Percentiles rank a stretch among this genome's conserved stretches.
Conservation (phyloP, 1,140 invertebrate species). For the Lepidurus apus region DNA sequence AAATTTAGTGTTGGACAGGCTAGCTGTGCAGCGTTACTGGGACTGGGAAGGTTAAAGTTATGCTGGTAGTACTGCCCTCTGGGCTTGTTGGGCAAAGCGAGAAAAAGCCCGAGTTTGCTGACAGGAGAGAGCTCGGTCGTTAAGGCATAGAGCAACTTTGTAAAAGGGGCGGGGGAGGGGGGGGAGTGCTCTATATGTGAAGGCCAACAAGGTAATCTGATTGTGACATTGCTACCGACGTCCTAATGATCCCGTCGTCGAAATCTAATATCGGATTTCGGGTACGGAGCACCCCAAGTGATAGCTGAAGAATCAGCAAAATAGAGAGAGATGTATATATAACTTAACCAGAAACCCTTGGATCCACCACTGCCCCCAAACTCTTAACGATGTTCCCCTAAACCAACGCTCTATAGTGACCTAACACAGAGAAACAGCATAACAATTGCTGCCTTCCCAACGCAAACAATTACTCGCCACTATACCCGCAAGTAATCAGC, state of each 20-base stretch:
- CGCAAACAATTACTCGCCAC: too few relatives aligned
- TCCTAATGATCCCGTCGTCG: background rate
- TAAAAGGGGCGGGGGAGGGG: conserved; percentile 11
- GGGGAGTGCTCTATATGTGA: background rate
- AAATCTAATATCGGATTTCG: background rate
- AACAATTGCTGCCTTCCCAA: too few relatives aligned
- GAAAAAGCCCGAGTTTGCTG: background rate
- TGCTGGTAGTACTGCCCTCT: background rate
- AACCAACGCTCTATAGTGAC: too few relatives aligned
- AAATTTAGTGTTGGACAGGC: background rate
- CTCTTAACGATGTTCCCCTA: too few relatives aligned
- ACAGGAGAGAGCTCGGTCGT: background rate
- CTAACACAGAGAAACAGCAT: too few relatives aligned
- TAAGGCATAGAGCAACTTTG: background rate
- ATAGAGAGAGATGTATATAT: background rate
- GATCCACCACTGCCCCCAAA: too few relatives aligned
- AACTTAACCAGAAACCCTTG: too few relatives aligned
- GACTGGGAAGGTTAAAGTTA: background rate
- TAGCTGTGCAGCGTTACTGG: background rate
- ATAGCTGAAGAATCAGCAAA: background rate
- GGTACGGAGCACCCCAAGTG: background rate
- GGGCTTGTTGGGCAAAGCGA: background rate
- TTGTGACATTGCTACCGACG: background rate
- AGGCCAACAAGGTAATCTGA: conserved; percentile 1
- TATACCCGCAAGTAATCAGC: too few relatives aligned